Percentiles rank a stretch among this genome's conserved stretches.
Conservation (phyloP, 92 coral and sea anemone genomes). For the Palythoa heliodiscus region DNA sequence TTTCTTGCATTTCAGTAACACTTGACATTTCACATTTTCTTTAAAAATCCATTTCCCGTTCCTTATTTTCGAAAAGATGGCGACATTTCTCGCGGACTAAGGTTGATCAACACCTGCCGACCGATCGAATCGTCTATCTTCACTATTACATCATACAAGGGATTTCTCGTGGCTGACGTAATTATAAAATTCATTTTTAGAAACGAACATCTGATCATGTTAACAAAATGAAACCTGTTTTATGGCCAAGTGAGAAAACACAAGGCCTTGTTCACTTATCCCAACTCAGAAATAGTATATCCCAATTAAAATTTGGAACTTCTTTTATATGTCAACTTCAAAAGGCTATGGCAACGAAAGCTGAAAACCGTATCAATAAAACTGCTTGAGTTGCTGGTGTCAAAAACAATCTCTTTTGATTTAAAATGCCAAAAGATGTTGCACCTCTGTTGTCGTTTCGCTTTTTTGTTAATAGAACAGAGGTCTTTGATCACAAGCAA, state of each 20-base stretch:
- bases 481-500: background rate
- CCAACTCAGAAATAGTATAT: background rate
- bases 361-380: constrained; percentile 25
- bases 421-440: background rate
- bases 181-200: constrained; percentile 32
- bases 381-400: background rate
- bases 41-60: constrained; percentile 2
- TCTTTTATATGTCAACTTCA: constrained; percentile 2
- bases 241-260: background rate
- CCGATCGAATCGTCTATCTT: background rate
- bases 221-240: constrained; percentile 16
- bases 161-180: constrained; percentile 80
- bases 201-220: background rate
- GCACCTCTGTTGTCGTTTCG: background rate
- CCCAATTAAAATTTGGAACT: background rate
- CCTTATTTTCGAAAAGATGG: background rate
- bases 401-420: background rate
- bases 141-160: constrained; percentile 78
- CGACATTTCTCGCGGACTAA: constrained; percentile 7
- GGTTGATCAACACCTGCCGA: constrained; percentile 23
- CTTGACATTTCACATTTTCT: background rate
- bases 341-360: background rate
- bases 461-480: background rate
- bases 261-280: background rate
- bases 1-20: constrained; percentile 25